These are phyloP conservation scores for Galerucella calmariensis DNA, from an alignment of 2,888 invertebrate species.

Conservation along the genomic window DNA sequence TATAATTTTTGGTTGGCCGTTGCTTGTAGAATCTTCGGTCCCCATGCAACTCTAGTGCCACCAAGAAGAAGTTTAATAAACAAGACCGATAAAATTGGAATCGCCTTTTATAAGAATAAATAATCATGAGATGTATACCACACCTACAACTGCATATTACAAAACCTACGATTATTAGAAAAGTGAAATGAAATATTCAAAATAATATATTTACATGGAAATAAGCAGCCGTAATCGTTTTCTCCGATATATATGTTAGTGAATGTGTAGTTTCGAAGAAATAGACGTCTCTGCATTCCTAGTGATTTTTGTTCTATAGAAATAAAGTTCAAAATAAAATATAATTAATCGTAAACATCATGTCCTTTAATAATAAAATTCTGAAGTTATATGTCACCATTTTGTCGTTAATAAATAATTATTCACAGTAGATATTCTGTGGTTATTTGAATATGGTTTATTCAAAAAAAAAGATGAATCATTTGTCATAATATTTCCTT, in stretches of 20 bases:
- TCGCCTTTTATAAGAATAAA: slow-evolving; percentile 30
- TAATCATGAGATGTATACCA: slow-evolving; percentile 35
- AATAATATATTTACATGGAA: slow-evolving; percentile 35
- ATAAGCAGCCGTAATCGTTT: slow-evolving; percentile 27
- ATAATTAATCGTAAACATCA: not conserved
- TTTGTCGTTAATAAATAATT: not conserved
- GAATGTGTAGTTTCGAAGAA: slow-evolving; percentile 25
- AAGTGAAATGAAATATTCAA: slow-evolving; percentile 43
- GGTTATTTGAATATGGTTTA: too few relatives aligned
- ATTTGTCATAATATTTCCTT: too few relatives aligned
- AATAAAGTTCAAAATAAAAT: not conserved
- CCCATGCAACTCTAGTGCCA: too few relatives aligned
- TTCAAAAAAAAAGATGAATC: too few relatives aligned
- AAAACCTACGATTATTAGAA: slow-evolving; percentile 43
- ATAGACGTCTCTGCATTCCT: slow-evolving; percentile 19
- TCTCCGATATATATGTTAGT: slow-evolving; percentile 18
- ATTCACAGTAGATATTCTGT: not conserved
- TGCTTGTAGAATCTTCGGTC: too few relatives aligned
- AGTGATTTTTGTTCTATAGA: not conserved
- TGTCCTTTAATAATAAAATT: not conserved
- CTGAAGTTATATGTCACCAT: not conserved
- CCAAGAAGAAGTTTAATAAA: too few relatives aligned
- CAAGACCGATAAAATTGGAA: not conserved
- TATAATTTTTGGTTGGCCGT: too few relatives aligned
- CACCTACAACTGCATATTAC: slow-evolving; percentile 41